Percentiles rank a stretch among this genome's conserved stretches.
Conservation (phyloP, 2,888 invertebrate genomes). For the Lissonota sp. region DNA sequence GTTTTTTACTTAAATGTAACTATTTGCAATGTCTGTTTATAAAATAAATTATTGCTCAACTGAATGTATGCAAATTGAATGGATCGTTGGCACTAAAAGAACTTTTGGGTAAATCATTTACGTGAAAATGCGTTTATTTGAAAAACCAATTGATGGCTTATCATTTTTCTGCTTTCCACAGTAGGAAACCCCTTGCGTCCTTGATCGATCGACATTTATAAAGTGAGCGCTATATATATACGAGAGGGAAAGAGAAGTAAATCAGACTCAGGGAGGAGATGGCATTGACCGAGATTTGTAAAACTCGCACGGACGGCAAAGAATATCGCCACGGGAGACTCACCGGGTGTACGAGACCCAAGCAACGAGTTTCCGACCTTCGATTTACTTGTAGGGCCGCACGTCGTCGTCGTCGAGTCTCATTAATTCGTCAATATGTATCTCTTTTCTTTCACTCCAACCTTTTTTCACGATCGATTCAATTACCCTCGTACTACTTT, state of each 20-base stretch:
- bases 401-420: slow-evolving; percentile 5
- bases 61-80: too few species aligned
- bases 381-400: slow-evolving; percentile 62
- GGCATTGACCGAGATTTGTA: slow-evolving; percentile 77
- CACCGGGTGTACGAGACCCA: slow-evolving; percentile 38
- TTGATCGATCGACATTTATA: slow-evolving; percentile 58
- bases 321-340: slow-evolving; percentile 61
- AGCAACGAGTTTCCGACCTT: slow-evolving; percentile 64
- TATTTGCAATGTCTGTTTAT: too few species aligned
- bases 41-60: too few species aligned
- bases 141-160: background rate
- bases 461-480: slow-evolving; percentile 47
- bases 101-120: too few species aligned
- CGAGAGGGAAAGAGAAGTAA: slow-evolving; percentile 47
- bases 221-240: background rate
- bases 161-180: slow-evolving; percentile 1
- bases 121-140: background rate
- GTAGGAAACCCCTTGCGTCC: slow-evolving; percentile 36
- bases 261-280: slow-evolving; percentile 63
- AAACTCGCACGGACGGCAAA: slow-evolving; percentile 61
- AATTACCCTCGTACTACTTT: slow-evolving; percentile 45
- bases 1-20: too few species aligned
- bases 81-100: too few species aligned
- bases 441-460: slow-evolving; percentile 4
- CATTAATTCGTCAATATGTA: slow-evolving; percentile 53